phyloP scores from a whole-genome alignment of 2,888 invertebrate genomes.

The Notodonta ziczac region DNA sequence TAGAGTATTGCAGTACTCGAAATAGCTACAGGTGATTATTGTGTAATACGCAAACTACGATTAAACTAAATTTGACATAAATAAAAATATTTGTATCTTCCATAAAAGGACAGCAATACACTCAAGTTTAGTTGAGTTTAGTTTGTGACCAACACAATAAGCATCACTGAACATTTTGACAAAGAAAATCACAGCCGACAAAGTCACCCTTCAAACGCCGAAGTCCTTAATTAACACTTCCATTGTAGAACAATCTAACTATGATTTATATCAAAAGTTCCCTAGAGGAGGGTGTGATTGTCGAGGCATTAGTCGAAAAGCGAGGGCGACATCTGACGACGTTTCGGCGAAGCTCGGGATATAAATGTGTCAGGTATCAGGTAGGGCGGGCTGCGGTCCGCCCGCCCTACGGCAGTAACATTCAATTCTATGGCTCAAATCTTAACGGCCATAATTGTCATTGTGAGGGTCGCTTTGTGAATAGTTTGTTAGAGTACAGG shows the following conservation, averaged over 20 bases:
- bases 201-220: neutral
- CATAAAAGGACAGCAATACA: no score
- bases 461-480: no score
- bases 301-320: neutral
- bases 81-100: no score
- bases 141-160: no score
- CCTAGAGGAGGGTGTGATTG: neutral
- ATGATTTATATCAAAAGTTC: slow-evolving; percentile 4
- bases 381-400: no score
- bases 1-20: no score
- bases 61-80: no score
- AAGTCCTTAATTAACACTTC: slow-evolving; percentile 4
- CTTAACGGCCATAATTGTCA: no score
- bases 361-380: neutral
- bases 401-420: neutral
- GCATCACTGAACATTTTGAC: neutral
- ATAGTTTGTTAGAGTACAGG: no score
- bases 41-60: no score
- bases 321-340: slow-evolving; percentile 6
- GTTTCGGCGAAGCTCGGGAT: neutral
- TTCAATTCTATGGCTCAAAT: slow-evolving; percentile 3
- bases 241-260: neutral
- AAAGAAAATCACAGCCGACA: neutral
- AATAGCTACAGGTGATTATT: no score
- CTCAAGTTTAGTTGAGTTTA: no score